These are phyloP conservation scores for Xenops minutus DNA, from an alignment of 2,797 vertebrate species.

Conservation along the genomic window DNA sequence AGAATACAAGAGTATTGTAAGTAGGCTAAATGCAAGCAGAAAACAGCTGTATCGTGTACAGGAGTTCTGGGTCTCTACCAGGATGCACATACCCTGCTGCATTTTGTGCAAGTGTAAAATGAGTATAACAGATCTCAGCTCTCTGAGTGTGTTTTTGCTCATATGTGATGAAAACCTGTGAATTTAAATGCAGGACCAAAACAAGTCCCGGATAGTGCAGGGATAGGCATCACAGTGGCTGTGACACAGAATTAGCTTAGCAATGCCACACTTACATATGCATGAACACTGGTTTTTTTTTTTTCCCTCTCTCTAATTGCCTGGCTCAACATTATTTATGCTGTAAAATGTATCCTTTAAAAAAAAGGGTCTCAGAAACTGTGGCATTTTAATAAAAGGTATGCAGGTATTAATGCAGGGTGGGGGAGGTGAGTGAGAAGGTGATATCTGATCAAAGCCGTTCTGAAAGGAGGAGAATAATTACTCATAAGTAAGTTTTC, in stretches of 20 bases:
- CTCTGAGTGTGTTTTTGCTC: not conserved
- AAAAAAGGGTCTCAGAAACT: not conserved
- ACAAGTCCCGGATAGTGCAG: not conserved
- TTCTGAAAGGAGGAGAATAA: not conserved
- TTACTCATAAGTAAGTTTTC: not conserved
- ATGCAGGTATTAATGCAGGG: not conserved
- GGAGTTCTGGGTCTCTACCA: not conserved
- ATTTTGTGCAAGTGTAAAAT: not conserved
- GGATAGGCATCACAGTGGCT: not conserved
- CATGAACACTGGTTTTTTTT: not conserved
- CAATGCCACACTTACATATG: not conserved
- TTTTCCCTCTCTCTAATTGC: not conserved
- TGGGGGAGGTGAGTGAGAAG: not conserved
- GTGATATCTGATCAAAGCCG: slow-evolving; percentile 14
- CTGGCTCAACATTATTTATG: not conserved
- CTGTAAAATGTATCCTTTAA: not conserved
- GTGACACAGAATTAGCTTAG: not conserved
- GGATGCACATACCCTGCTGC: not conserved
- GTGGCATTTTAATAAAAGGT: not conserved
- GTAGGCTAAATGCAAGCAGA: not conserved
- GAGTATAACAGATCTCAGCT: not conserved
- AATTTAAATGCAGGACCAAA: slow-evolving; percentile 7
- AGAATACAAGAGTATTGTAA: not conserved
- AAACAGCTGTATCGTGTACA: not conserved
- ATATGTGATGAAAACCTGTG: not conserved